phyloP scores from a whole-genome alignment of 2,797 vertebrate genomes.

The Pelobates cultripes region DNA sequence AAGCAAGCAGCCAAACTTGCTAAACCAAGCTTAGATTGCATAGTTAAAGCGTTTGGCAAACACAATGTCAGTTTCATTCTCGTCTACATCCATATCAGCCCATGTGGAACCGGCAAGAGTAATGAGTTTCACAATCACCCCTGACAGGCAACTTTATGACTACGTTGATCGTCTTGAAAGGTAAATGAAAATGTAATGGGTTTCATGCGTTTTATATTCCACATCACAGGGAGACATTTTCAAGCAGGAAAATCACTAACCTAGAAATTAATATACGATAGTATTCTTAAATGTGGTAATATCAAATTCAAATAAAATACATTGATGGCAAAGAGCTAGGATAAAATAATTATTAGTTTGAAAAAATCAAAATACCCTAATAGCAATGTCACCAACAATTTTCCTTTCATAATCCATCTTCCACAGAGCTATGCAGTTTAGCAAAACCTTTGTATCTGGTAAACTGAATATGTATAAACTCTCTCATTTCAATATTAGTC shows the following conservation, averaged over 20 bases:
- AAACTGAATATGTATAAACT: too few relatives aligned
- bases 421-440: too few relatives aligned
- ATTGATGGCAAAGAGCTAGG: too few relatives aligned
- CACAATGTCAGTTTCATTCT: slow-evolving; percentile 30
- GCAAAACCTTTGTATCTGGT: too few relatives aligned
- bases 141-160: slow-evolving; percentile 58
- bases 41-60: slow-evolving; percentile 28
- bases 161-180: slow-evolving; percentile 43
- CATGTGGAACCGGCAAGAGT: slow-evolving; percentile 47
- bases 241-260: neutral
- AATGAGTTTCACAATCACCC: slow-evolving; percentile 57
- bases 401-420: too few relatives aligned
- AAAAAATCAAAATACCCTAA: too few relatives aligned
- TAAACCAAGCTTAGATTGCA: slow-evolving; percentile 39
- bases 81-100: slow-evolving; percentile 13
- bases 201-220: slow-evolving; percentile 55
- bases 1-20: neutral
- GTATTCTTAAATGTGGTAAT: too few relatives aligned
- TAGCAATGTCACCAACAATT: too few relatives aligned
- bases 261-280: too few relatives aligned
- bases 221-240: slow-evolving; percentile 27
- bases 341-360: too few relatives aligned
- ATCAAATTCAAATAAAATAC: too few relatives aligned
- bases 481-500: too few relatives aligned
- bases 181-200: slow-evolving; percentile 45